phyloP scores from a whole-genome alignment of 2,113 vertebrate genomes.

The Hemibagrus wyckioides region DNA sequence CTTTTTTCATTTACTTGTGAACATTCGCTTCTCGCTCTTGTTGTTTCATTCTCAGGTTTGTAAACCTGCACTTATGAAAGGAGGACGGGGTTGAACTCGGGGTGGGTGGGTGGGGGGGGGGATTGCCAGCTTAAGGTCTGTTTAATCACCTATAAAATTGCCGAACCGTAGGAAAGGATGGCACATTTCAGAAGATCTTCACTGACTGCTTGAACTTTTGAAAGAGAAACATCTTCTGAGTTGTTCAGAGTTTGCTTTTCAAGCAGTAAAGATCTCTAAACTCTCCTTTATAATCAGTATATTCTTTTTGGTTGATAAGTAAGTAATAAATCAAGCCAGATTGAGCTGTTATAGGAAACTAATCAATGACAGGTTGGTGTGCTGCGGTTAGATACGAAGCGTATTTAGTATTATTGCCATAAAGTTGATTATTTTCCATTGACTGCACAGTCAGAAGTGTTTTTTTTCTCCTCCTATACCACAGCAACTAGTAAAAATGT shows the following conservation, averaged over 20 bases:
- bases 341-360: background rate
- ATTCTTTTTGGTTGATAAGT: background rate
- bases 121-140: conserved; percentile 43
- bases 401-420: background rate
- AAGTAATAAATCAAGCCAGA: background rate
- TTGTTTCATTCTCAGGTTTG: background rate
- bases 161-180: conserved; percentile 51
- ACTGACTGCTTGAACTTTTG: conserved; percentile 49
- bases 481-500: background rate
- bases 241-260: background rate
- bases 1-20: conserved; percentile 27
- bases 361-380: background rate
- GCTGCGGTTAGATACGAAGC: background rate
- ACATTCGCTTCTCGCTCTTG: background rate
- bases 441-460: too few relatives aligned
- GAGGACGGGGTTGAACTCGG: background rate
- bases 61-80: conserved; percentile 11
- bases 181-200: conserved; percentile 37
- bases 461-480: background rate
- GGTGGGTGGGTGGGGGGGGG: too few relatives aligned
- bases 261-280: background rate
- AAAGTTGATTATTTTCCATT: too few relatives aligned
- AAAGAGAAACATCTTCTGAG: conserved; percentile 9
- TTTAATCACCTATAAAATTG: conserved; percentile 47
- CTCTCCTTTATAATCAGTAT: background rate